These are phyloP conservation scores for Meteorus colon DNA, from an alignment of 2,888 invertebrate genomes.

Conservation along the genomic window DNA sequence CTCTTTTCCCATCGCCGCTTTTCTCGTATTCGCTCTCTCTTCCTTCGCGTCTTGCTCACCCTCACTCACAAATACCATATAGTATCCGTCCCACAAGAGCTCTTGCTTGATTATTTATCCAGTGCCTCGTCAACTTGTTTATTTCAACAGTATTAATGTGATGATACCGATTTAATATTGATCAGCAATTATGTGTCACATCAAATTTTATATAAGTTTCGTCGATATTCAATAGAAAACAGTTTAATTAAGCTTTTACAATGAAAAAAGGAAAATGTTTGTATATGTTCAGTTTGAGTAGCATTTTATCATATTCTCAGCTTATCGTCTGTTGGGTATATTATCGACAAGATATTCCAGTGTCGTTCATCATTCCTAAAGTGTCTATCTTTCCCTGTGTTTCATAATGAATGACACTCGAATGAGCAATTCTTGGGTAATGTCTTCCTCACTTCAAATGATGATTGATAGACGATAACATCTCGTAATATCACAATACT, in stretches of 20 bases:
- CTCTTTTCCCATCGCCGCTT: constrained; percentile 38
- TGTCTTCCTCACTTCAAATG: too few species aligned
- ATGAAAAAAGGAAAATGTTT: too few species aligned
- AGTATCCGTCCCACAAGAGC: constrained; percentile 13
- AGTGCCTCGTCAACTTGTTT: constrained; percentile 35
- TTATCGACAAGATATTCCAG: too few species aligned
- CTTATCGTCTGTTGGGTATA: too few species aligned
- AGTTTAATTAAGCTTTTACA: too few species aligned
- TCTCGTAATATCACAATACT: too few species aligned
- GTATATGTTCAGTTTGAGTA: too few species aligned
- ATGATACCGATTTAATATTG: constrained; percentile 42
- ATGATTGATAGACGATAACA: too few species aligned
- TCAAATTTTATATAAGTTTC: not conserved
- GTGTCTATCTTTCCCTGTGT: not conserved
- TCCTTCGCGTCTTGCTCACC: constrained; percentile 10
- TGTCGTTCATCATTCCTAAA: too few species aligned
- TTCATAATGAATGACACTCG: constrained; percentile 9
- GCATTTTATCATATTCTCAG: too few species aligned
- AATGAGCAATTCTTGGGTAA: too few species aligned
- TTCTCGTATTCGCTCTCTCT: constrained; percentile 22
- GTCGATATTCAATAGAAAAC: too few species aligned
- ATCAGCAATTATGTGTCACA: constrained; percentile 40
- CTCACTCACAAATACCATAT: constrained; percentile 30
- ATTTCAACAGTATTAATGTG: constrained; percentile 26
- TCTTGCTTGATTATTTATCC: not conserved